phyloP scores from a whole-genome alignment of 53 echinoderm and acorn worm species.

The Holothuria scabra region DNA sequence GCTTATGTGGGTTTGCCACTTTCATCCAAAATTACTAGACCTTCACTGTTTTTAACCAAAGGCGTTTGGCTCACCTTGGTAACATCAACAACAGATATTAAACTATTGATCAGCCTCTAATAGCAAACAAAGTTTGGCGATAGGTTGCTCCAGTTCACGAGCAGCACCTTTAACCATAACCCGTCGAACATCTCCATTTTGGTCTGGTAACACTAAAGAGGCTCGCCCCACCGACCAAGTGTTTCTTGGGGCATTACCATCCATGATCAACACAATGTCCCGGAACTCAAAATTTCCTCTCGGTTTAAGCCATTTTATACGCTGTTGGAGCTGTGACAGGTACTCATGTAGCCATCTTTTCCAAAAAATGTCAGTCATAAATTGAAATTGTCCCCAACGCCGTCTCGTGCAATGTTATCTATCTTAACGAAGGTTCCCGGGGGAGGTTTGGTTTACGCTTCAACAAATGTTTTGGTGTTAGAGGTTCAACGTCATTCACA shows the following conservation, averaged over 20 bases:
- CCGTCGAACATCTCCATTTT: too few relatives aligned
- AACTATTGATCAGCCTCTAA: too few relatives aligned
- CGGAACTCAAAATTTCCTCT: slow-evolving; percentile 37
- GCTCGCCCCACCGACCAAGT: too few relatives aligned
- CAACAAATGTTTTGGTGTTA: slow-evolving; percentile 45
- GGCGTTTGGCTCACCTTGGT: too few relatives aligned
- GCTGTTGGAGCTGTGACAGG: slow-evolving; percentile 15
- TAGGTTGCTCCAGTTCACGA: too few relatives aligned
- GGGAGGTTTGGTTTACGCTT: slow-evolving; percentile 19
- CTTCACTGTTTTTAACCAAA: too few relatives aligned
- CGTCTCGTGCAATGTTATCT: not conserved
- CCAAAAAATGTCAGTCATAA: slow-evolving; percentile 63
- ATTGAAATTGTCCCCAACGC: slow-evolving; percentile 50
- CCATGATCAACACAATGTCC: slow-evolving; percentile 9
- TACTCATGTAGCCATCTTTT: slow-evolving; percentile 41
- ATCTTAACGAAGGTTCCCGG: not conserved
- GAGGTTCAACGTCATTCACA: slow-evolving; percentile 38
- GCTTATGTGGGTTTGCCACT: too few relatives aligned
- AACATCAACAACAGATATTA: too few relatives aligned
- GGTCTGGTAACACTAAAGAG: too few relatives aligned
- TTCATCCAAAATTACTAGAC: too few relatives aligned
- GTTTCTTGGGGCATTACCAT: not conserved
- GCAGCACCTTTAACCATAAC: too few relatives aligned
- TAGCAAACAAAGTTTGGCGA: too few relatives aligned
- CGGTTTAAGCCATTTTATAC: slow-evolving; percentile 12